These are phyloP conservation scores for Epinotia bilunana DNA, from an alignment of 2,888 invertebrate species.

Conservation along the genomic window DNA sequence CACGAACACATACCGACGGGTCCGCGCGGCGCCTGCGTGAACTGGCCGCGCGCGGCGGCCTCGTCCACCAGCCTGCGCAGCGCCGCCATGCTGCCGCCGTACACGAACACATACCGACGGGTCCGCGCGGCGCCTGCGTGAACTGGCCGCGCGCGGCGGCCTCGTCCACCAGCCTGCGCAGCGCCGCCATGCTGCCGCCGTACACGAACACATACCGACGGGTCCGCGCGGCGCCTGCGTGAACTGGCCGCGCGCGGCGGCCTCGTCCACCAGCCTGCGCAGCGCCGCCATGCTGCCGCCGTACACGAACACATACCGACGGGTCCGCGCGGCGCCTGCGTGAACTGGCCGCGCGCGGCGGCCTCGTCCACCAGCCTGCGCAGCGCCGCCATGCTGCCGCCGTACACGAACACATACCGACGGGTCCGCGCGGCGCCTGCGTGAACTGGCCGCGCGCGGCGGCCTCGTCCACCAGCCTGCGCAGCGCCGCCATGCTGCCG, in stretches of 20 bases:
- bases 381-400: constrained; percentile 85
- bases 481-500: constrained; percentile 84
- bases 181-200: constrained; percentile 87
- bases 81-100: constrained; percentile 87
- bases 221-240: constrained; percentile 91
- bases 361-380: constrained; percentile 65
- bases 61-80: constrained; percentile 60
- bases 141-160: constrained; percentile 84
- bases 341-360: constrained; percentile 83
- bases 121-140: constrained; percentile 90
- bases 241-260: constrained; percentile 84
- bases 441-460: constrained; percentile 84
- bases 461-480: constrained; percentile 63
- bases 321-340: constrained; percentile 91
- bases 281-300: constrained; percentile 87
- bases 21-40: constrained; percentile 89
- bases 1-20: constrained; percentile 94
- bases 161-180: constrained; percentile 59
- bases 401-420: constrained; percentile 96
- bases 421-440: constrained; percentile 90
- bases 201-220: constrained; percentile 93
- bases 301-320: constrained; percentile 94
- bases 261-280: constrained; percentile 60
- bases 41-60: constrained; percentile 81
- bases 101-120: constrained; percentile 94